Evolutionary conservation across 2,888 invertebrate genomes (phyloP).

Genomic region (Neoascia interrupta): DNA sequence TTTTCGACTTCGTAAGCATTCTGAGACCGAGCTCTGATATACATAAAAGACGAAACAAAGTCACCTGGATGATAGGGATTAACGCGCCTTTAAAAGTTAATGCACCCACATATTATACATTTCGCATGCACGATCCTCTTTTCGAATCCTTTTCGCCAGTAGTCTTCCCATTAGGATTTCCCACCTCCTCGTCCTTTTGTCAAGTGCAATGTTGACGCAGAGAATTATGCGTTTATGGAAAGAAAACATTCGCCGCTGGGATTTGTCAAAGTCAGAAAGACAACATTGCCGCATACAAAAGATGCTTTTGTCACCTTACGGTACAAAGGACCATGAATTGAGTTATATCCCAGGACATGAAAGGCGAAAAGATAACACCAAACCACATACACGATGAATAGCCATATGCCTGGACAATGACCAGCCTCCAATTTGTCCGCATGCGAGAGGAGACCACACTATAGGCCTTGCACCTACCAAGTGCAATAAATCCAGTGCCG

Average conservation of each 20-base stretch:
- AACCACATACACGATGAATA: slow-evolving; percentile 16
- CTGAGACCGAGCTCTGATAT: not conserved
- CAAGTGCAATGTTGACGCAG: slow-evolving; percentile 66
- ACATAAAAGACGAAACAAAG: slow-evolving; percentile 71
- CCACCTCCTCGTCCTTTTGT: slow-evolving; percentile 58
- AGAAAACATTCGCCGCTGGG: slow-evolving; percentile 64
- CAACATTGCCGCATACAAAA: slow-evolving; percentile 60
- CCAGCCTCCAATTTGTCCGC: slow-evolving; percentile 61
- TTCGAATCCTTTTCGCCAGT: slow-evolving; percentile 38
- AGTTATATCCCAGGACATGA: slow-evolving; percentile 17
- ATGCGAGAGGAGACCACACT: not conserved
- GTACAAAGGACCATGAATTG: slow-evolving; percentile 35
- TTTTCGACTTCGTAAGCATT: not conserved
- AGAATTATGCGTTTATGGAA: slow-evolving; percentile 68
- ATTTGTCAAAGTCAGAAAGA: slow-evolving; percentile 64
- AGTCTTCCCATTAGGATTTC: slow-evolving; percentile 52
- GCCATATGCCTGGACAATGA: slow-evolving; percentile 22
- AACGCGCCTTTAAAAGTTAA: slow-evolving; percentile 79
- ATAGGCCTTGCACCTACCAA: not conserved
- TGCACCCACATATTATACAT: slow-evolving; percentile 52
- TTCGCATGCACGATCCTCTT: slow-evolving; percentile 15
- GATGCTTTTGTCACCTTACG: slow-evolving; percentile 57
- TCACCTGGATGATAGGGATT: slow-evolving; percentile 79
- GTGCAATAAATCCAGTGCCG: slow-evolving; percentile 49
- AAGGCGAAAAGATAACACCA: slow-evolving; percentile 52